phyloP scores from a whole-genome alignment of 2,113 vertebrate genomes.

The Antennarius striatus region DNA sequence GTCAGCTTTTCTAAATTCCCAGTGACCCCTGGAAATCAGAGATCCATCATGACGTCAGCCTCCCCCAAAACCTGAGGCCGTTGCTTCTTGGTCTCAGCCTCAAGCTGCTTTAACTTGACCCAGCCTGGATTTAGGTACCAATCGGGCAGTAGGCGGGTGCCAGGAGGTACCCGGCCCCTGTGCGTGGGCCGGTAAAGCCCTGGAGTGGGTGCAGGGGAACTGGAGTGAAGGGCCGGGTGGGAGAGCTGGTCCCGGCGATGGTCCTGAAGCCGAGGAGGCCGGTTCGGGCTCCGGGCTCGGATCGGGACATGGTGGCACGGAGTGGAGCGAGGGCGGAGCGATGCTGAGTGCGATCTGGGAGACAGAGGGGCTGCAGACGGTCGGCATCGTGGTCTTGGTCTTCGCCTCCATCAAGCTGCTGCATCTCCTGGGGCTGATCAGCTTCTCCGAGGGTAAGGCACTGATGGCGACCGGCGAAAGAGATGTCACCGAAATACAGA shows the following conservation, averaged over 20 bases:
- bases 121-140: slow-evolving; percentile 74
- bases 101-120: slow-evolving; percentile 27
- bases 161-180: slow-evolving; percentile 60
- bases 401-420: slow-evolving; percentile 97
- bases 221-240: slow-evolving; percentile 71
- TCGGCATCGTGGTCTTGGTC: slow-evolving; percentile 97
- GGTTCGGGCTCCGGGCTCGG: slow-evolving; percentile 66
- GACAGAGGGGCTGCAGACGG: slow-evolving; percentile 97
- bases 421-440: slow-evolving; percentile 97
- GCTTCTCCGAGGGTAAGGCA: slow-evolving; percentile 98
- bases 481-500: background rate
- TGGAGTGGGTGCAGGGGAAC: slow-evolving; percentile 77
- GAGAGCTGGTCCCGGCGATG: slow-evolving; percentile 39
- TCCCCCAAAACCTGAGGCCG: slow-evolving; percentile 9
- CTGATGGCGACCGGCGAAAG: slow-evolving; percentile 19
- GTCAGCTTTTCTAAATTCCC: slow-evolving; percentile 3
- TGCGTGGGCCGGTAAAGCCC: slow-evolving; percentile 54
- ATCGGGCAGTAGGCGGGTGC: slow-evolving; percentile 68
- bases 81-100: background rate
- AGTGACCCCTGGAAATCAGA: slow-evolving; percentile 11
- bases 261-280: slow-evolving; percentile 67
- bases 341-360: slow-evolving; percentile 96
- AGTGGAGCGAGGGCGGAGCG: slow-evolving; percentile 73
- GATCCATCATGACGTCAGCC: slow-evolving; percentile 30
- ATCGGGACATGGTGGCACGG: slow-evolving; percentile 64